These are phyloP conservation scores for Thaleichthys pacificus DNA, from an alignment of 2,797 vertebrate genomes.

Conservation along the genomic window DNA sequence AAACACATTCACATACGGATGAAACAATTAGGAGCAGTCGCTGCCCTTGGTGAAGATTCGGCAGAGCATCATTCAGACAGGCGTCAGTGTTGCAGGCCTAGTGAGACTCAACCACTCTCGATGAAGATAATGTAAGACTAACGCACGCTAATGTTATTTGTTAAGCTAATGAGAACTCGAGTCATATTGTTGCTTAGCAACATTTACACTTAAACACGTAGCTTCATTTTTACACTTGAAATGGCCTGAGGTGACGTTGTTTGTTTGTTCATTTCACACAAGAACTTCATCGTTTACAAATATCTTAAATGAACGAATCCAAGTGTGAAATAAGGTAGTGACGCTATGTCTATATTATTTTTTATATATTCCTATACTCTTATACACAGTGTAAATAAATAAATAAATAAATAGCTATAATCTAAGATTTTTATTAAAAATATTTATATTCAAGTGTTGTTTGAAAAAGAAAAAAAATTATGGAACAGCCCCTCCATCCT, in stretches of 20 bases:
- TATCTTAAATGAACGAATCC: not conserved
- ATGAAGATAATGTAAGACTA: not conserved
- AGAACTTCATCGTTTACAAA: not conserved
- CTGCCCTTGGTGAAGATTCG: not conserved
- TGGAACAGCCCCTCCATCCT: slow-evolving; percentile 47
- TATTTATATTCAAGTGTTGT: slow-evolving; percentile 37
- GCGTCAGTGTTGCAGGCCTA: not conserved
- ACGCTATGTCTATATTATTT: not conserved
- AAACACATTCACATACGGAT: slow-evolving; percentile 3
- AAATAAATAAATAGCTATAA: not conserved
- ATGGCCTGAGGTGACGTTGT: not conserved
- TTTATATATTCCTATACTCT: slow-evolving; percentile 3
- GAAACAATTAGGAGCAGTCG: not conserved
- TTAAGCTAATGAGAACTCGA: slow-evolving; percentile 7
- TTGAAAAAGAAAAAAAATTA: slow-evolving; percentile 44
- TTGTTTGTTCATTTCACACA: not conserved
- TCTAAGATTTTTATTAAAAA: slow-evolving; percentile 13
- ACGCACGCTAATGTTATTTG: not conserved
- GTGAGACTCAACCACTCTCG: not conserved
- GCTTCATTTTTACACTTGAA: slow-evolving; percentile 1
- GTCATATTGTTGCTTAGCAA: slow-evolving; percentile 34
- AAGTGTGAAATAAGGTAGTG: not conserved
- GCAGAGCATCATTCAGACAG: slow-evolving; percentile 1
- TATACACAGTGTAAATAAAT: slow-evolving; percentile 2
- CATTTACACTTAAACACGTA: slow-evolving; percentile 13